phyloP scores from a whole-genome alignment of 2,113 vertebrate species.

The Tragelaphus strepsiceros region DNA sequence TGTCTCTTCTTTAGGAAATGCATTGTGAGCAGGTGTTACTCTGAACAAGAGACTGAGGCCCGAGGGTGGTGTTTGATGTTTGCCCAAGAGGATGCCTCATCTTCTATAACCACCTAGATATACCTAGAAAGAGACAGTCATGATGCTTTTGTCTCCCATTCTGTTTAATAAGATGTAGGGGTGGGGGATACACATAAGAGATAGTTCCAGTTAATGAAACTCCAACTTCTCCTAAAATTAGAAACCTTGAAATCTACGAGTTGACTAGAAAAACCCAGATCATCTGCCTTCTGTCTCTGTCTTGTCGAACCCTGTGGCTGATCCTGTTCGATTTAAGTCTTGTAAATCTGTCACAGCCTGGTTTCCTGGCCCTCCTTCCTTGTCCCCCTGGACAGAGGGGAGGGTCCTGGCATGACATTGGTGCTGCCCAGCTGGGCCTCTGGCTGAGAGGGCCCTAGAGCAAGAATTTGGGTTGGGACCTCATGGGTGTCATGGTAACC shows the following conservation, averaged over 20 bases:
- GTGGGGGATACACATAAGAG: neutral
- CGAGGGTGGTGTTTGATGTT: neutral
- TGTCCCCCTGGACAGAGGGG: neutral
- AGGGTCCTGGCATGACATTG: neutral
- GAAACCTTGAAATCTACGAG: neutral
- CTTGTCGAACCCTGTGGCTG: neutral
- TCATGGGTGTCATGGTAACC: neutral
- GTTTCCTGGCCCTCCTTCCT: neutral
- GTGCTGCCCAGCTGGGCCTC: neutral
- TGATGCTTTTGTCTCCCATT: neutral
- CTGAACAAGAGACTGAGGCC: neutral
- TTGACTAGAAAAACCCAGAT: neutral
- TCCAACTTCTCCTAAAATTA: neutral
- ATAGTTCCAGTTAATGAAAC: neutral
- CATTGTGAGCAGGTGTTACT: neutral
- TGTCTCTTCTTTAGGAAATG: neutral
- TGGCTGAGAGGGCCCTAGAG: neutral
- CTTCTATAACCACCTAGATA: neutral
- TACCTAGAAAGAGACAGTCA: neutral
- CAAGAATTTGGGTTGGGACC: neutral
- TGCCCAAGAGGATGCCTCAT: neutral
- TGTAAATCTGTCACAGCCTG: neutral
- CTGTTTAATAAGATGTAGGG: neutral
- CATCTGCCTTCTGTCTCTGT: neutral
- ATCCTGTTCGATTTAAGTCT: neutral